phyloP scores from a whole-genome alignment of 2,797 vertebrate genomes.

The Geotria australis region DNA sequence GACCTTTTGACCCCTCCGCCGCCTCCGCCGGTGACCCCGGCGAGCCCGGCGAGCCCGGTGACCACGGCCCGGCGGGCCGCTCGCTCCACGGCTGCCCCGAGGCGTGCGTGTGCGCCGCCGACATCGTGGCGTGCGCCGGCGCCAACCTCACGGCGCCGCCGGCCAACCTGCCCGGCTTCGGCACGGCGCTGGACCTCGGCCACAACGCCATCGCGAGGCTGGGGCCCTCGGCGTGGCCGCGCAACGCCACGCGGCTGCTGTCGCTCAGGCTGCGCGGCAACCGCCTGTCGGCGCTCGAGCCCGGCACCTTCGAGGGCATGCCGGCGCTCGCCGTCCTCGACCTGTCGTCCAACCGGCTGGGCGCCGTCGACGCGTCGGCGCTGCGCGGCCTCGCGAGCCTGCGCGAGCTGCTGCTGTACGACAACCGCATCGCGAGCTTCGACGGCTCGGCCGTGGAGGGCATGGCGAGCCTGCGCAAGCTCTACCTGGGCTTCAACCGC shows the following conservation, averaged over 20 bases:
- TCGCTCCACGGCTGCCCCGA: background rate
- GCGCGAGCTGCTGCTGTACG: constrained; percentile 46
- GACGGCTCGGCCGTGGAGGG: constrained; percentile 22
- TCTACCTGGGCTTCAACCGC: constrained; percentile 57
- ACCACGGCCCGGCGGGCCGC: too few species aligned
- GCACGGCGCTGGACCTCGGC: constrained; percentile 39
- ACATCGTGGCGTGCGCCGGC: background rate
- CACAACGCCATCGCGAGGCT: constrained; percentile 33
- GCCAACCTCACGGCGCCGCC: background rate
- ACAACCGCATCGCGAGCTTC: constrained; percentile 31
- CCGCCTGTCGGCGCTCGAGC: constrained; percentile 14
- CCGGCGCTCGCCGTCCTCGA: constrained; percentile 36
- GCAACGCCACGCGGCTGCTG: constrained; percentile 20
- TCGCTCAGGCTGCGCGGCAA: constrained; percentile 38
- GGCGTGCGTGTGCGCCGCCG: background rate
- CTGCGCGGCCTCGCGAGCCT: constrained; percentile 27
- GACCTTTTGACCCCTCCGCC: too few species aligned
- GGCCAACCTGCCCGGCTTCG: background rate
- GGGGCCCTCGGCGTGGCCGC: constrained; percentile 13
- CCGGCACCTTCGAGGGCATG: constrained; percentile 25
- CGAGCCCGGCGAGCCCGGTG: too few species aligned
- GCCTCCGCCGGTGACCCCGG: too few species aligned
- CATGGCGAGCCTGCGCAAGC: constrained; percentile 20
- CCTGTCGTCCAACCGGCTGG: constrained; percentile 47
- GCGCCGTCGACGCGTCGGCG: constrained; percentile 18